Evolutionary conservation across 2,888 invertebrate species (phyloP).

Genomic region (Oscheius sp.): DNA sequence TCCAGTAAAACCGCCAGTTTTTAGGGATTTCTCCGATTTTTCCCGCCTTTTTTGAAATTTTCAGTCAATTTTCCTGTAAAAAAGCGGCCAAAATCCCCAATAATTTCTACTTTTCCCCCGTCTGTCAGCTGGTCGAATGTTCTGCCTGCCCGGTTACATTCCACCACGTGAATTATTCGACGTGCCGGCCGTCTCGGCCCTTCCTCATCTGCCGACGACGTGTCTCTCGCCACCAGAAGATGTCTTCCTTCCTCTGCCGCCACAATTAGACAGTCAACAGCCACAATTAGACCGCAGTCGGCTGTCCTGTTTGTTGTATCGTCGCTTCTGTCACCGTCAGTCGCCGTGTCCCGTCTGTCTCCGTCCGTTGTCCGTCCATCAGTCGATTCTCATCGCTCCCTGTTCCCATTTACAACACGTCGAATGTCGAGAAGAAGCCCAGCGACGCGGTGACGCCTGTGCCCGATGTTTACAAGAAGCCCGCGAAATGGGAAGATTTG

Average conservation of each 20-base stretch:
- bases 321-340: constrained; percentile 23
- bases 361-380: constrained; percentile 19
- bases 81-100: too few relatives aligned
- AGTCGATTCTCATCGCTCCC: constrained; percentile 8
- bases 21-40: too few relatives aligned
- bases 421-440: constrained; percentile 25
- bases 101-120: too few relatives aligned
- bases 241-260: not conserved
- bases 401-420: constrained; percentile 30
- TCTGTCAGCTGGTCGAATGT: not conserved
- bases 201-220: not conserved
- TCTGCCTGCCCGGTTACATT: constrained; percentile 8
- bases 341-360: constrained; percentile 28
- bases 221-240: not conserved
- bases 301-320: constrained; percentile 30
- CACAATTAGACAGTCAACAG: not conserved
- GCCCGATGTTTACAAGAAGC: not conserved
- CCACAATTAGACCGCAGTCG: not conserved
- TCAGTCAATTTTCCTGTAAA: too few relatives aligned
- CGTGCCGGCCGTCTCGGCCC: not conserved
- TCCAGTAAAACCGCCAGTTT: too few relatives aligned
- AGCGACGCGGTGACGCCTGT: not conserved
- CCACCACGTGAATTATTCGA: constrained; percentile 17
- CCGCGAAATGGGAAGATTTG: not conserved
- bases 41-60: too few relatives aligned